These are phyloP conservation scores for Tetragonisca angustula DNA, from an alignment of 2,888 invertebrate species.

Conservation along the genomic window DNA sequence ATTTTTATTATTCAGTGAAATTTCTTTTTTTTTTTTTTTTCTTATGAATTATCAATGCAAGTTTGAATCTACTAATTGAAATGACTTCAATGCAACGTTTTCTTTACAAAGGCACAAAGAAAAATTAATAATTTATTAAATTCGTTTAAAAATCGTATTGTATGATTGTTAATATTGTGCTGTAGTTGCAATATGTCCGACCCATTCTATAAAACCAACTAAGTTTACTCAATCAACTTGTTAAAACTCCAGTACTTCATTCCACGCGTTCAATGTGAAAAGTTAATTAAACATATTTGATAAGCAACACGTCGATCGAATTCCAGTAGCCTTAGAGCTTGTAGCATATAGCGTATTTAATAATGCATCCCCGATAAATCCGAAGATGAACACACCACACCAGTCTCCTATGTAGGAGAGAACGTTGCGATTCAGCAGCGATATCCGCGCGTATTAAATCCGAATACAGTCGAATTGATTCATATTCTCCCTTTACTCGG, in stretches of 20 bases:
- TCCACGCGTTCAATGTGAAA: no score
- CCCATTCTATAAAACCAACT: no score
- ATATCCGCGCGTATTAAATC: background rate
- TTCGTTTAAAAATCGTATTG: no score
- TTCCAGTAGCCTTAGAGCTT: background rate
- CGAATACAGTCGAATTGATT: background rate
- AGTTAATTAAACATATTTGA: background rate
- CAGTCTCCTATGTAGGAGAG: background rate
- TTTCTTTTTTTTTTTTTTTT: background rate
- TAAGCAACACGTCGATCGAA: constrained; percentile 2
- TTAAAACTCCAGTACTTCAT: no score
- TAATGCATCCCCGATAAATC: constrained; percentile 2
- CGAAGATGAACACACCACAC: background rate
- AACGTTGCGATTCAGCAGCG: constrained; percentile 4
- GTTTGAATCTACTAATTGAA: background rate
- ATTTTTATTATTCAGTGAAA: no score
- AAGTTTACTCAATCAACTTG: no score
- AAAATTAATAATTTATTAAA: no score
- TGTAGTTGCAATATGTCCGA: no score
- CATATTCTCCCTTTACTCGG: background rate
- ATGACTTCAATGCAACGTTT: background rate
- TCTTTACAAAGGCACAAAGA: no score
- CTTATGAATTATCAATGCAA: background rate
- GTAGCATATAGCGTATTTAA: background rate
- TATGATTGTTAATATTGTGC: no score